Conservation (phyloP, 1,140 invertebrate species). For the Penaeus japonicus region DNA sequence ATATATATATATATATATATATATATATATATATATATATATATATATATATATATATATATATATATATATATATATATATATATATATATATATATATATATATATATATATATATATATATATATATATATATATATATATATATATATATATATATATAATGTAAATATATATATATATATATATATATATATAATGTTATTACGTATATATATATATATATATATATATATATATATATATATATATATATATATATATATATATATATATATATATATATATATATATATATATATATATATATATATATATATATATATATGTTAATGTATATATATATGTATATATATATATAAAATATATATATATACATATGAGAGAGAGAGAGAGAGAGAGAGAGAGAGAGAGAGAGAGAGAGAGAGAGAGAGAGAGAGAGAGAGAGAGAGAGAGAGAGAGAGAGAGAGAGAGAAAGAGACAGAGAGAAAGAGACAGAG, state of each 20-base stretch:
- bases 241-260: slow-evolving; percentile 23
- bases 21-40: slow-evolving; percentile 10
- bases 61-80: background rate
- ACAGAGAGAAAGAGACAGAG: no score
- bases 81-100: background rate
- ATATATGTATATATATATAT: slow-evolving; percentile 17
- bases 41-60: background rate
- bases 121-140: slow-evolving; percentile 22
- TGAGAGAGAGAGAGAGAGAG: background rate
- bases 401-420: background rate
- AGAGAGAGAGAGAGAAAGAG: no score
- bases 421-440: no score
- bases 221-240: slow-evolving; percentile 24
- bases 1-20: slow-evolving; percentile 25
- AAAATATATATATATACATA: no score
- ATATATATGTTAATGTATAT: slow-evolving; percentile 17
- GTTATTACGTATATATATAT: slow-evolving; percentile 22
- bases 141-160: background rate
- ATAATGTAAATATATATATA: background rate
- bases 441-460: no score
- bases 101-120: slow-evolving; percentile 11
- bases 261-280: slow-evolving; percentile 4
- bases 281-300: background rate
- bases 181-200: background rate
- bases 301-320: slow-evolving; percentile 24